These are phyloP conservation scores for Labeo calbasu DNA, from an alignment of 2,797 vertebrate species.

Conservation along the genomic window DNA sequence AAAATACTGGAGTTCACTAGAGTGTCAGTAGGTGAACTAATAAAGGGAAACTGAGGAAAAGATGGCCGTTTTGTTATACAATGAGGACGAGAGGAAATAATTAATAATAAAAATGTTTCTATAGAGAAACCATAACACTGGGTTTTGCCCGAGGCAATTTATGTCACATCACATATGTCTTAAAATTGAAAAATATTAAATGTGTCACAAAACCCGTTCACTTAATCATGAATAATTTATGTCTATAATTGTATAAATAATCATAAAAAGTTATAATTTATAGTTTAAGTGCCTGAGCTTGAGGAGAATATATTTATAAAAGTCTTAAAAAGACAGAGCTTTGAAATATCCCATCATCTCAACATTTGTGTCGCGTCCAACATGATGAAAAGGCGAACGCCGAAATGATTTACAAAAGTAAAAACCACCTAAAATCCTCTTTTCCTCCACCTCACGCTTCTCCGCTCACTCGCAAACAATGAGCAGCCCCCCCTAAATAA, in stretches of 20 bases:
- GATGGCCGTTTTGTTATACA: slow-evolving; percentile 36
- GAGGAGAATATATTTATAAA: background rate
- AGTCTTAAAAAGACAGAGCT: background rate
- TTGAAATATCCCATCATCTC: slow-evolving; percentile 28
- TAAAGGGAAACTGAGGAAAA: slow-evolving; percentile 38
- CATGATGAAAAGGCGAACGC: background rate
- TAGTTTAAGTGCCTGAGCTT: background rate
- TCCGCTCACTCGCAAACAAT: slow-evolving; percentile 74
- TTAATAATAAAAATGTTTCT: slow-evolving; percentile 34
- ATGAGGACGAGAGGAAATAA: slow-evolving; percentile 7
- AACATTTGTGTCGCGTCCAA: slow-evolving; percentile 12
- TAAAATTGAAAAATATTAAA: background rate
- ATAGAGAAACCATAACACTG: slow-evolving; percentile 1
- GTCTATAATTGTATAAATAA: background rate
- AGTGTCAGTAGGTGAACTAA: slow-evolving; percentile 8
- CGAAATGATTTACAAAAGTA: slow-evolving; percentile 9
- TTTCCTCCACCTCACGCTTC: slow-evolving; percentile 68
- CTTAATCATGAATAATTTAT: background rate
- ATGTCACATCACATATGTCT: background rate
- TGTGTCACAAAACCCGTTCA: background rate
- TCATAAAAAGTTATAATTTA: background rate
- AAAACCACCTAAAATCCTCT: slow-evolving; percentile 45
- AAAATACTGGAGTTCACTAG: background rate
- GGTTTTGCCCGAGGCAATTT: background rate
- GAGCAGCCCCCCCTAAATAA: slow-evolving; percentile 63